Conservation (phyloP, 2,888 invertebrate species). For the Brenthis daphne region DNA sequence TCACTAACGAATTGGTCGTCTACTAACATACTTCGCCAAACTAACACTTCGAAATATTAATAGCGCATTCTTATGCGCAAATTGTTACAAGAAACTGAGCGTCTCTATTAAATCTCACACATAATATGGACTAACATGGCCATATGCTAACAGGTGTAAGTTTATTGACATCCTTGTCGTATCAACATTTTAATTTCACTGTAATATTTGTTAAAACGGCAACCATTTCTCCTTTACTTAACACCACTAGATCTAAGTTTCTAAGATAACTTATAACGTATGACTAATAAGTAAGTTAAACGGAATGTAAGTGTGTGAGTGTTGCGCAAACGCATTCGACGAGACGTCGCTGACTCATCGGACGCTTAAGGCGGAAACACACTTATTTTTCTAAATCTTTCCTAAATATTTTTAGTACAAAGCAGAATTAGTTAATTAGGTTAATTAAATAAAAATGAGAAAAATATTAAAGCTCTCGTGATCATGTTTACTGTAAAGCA, state of each 20-base stretch:
- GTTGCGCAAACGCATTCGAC: slow-evolving; percentile 65
- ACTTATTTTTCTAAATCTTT: slow-evolving; percentile 33
- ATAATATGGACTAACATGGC: slow-evolving; percentile 60
- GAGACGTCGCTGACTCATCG: slow-evolving; percentile 68
- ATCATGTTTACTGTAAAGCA: no score
- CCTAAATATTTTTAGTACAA: neutral
- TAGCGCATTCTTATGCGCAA: slow-evolving; percentile 50
- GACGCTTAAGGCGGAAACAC: slow-evolving; percentile 54
- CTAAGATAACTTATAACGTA: slow-evolving; percentile 43
- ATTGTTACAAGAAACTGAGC: slow-evolving; percentile 40
- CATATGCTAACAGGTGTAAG: slow-evolving; percentile 74
- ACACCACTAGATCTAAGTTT: neutral
- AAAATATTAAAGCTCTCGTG: neutral
- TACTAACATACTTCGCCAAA: no score
- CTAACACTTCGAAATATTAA: neutral
- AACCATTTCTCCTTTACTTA: slow-evolving; percentile 44
- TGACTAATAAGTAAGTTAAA: slow-evolving; percentile 1
- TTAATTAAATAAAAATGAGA: neutral
- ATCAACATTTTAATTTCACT: slow-evolving; percentile 45
- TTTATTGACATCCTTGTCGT: slow-evolving; percentile 71
- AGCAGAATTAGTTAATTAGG: neutral
- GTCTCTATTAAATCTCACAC: slow-evolving; percentile 71
- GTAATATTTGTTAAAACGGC: slow-evolving; percentile 21
- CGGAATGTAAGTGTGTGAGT: slow-evolving; percentile 46
- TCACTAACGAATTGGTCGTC: no score